A percentile compares a stretch with the other conserved stretches of the same genome.
phyloP scores from a whole-genome alignment of 2,113 vertebrate species.

The Pomatostomus ruficeps region DNA sequence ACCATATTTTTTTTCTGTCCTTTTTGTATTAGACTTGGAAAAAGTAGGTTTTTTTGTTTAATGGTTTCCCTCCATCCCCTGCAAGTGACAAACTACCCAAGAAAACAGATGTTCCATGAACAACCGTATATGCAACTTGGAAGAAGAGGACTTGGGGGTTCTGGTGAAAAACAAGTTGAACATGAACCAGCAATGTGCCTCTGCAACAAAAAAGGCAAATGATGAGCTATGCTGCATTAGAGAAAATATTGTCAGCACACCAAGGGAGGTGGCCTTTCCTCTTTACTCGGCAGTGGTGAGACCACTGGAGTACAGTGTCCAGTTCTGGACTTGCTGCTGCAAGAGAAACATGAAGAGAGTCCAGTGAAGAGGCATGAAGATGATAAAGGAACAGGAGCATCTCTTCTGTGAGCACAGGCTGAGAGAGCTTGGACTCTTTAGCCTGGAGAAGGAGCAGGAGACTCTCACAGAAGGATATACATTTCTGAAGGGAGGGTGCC shows the following conservation, averaged over 20 bases:
- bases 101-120: not conserved
- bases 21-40: not conserved
- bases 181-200: not conserved
- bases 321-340: accelerated
- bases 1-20: not conserved
- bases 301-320: not conserved
- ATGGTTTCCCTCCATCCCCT: not conserved
- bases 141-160: not conserved
- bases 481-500: not conserved
- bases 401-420: not conserved
- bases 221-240: not conserved
- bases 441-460: not conserved
- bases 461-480: no score
- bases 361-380: accelerated
- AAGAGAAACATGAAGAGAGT: not conserved
- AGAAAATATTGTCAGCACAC: not conserved
- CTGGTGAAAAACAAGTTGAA: not conserved
- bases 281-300: not conserved
- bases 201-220: not conserved
- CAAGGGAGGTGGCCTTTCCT: not conserved
- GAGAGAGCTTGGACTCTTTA: not conserved
- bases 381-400: not conserved
- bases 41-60: not conserved
- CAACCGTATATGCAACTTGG: not conserved
- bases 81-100: not conserved